Base-by-base conservation (phyloP, 2,113 vertebrate genomes). In the Mystacornis crossleyi region DNA sequence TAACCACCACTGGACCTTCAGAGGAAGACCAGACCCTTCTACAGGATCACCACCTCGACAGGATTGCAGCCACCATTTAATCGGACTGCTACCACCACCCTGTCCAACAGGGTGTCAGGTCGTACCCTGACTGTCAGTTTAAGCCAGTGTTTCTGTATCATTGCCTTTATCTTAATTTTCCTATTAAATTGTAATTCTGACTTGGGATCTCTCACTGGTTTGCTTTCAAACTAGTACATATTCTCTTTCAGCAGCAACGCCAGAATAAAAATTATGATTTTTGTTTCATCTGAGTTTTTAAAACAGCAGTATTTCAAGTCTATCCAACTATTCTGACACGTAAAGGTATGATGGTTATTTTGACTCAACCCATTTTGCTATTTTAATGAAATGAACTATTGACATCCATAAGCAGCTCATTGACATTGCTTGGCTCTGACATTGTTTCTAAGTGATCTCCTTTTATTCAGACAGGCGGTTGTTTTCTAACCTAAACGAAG, bases 261-360 rank as follows among this genome's bases (percentile, higher is more conserved):
- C 0, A 0, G 28, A 53, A 66, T 3, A 69, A 78, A 50, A 55
- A 5, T 15, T 12, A 12, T 2, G 0, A 51, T 24, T 73, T 80
- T 80, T 31, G 14, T 69, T 73, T 86, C 8, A 10, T 60, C 12
- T 6, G 40, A 4, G 2, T 33, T 80, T 86, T 42, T 55, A 13
- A 17, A 73, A 47, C 5, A 58, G 20, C 12, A 9, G 12, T 23
- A 36, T 82, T 66, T 93, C 43, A 20, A 34, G 58, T 75, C 67
- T 51, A 36, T 36, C 48, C 34, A 47, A 5, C 40, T 64, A 21
- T 48, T 70, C 64, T 31, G 25, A 61, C 13, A 70, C 50, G 19
- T 80, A 47, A 80, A 58, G 18, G 36, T 4, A 53, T 1, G 2
- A 20, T 31, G 10, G 18, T 60, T 67, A 38, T 66, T 93, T 74